Percentiles rank a stretch among this genome's conserved stretches.
These are phyloP conservation scores for Trochalopteron elliotii DNA, from an alignment of 2,113 vertebrate genomes.

Conservation along the genomic window DNA sequence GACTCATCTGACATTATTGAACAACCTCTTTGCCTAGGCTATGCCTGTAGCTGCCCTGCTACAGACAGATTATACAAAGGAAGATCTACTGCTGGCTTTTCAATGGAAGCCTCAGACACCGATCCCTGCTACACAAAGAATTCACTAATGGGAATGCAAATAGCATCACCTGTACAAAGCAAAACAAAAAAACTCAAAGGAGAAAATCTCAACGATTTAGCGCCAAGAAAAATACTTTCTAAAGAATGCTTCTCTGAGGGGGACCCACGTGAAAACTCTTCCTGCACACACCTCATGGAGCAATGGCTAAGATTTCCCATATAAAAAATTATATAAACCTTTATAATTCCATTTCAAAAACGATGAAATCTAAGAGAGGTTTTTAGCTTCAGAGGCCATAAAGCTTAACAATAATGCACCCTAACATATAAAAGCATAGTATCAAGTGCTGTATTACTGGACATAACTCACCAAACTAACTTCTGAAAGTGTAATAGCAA, in stretches of 20 bases:
- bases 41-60: constrained; percentile 41
- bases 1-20: constrained; percentile 71
- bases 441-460: background rate
- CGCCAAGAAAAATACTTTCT: background rate
- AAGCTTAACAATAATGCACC: background rate
- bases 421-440: background rate
- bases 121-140: constrained; percentile 26
- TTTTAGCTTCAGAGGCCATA: background rate
- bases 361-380: background rate
- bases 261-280: background rate
- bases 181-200: background rate
- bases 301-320: background rate
- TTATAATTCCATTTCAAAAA: constrained; percentile 11
- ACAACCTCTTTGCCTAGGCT: constrained; percentile 49
- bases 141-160: constrained; percentile 33
- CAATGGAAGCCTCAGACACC: background rate
- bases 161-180: background rate
- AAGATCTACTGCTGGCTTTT: constrained; percentile 31
- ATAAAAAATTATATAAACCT: constrained; percentile 1
- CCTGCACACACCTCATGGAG: background rate
- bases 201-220: background rate
- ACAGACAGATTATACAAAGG: constrained; percentile 59
- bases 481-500: background rate
- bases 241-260: background rate
- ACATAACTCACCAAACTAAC: background rate